Percentiles rank a stretch among this genome's conserved stretches.
phyloP scores from a whole-genome alignment of 2,113 vertebrate genomes.

The Lathamus discolor region DNA sequence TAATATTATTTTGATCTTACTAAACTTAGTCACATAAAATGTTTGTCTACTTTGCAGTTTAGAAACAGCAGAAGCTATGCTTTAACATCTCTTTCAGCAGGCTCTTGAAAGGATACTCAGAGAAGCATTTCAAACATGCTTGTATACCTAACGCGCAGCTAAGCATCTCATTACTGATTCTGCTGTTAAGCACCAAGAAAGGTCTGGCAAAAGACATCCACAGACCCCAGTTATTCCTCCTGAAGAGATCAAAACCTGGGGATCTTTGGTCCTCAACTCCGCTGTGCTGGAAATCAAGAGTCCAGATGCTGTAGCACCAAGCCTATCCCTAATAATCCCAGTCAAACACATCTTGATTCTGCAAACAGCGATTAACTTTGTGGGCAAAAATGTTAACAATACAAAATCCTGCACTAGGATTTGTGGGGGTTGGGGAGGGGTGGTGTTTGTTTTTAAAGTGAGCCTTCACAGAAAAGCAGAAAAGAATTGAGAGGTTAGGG shows the following conservation, averaged over 20 bases:
- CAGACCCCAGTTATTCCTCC: background rate
- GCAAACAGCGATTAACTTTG: background rate
- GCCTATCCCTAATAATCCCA: background rate
- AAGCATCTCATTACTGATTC: background rate
- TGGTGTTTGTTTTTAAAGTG: too few relatives aligned
- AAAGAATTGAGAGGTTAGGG: background rate
- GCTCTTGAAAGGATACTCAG: background rate
- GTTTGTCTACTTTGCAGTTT: background rate
- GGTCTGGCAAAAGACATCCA: background rate
- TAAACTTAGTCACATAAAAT: background rate
- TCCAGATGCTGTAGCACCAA: background rate
- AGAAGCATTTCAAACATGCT: fast-evolving
- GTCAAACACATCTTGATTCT: background rate
- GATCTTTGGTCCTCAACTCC: background rate
- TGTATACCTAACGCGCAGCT: background rate
- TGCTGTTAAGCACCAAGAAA: background rate
- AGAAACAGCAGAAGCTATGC: background rate
- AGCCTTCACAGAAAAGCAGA: fast-evolving
- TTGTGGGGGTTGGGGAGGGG: too few relatives aligned
- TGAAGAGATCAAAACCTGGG: background rate
- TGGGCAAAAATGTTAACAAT: fast-evolving
- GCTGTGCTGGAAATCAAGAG: background rate
- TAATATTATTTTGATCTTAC: background rate
- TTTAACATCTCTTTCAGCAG: background rate
- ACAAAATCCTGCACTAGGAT: background rate